Base-by-base conservation (phyloP, 2,113 vertebrate species). In the Xyliphius kryptos region DNA sequence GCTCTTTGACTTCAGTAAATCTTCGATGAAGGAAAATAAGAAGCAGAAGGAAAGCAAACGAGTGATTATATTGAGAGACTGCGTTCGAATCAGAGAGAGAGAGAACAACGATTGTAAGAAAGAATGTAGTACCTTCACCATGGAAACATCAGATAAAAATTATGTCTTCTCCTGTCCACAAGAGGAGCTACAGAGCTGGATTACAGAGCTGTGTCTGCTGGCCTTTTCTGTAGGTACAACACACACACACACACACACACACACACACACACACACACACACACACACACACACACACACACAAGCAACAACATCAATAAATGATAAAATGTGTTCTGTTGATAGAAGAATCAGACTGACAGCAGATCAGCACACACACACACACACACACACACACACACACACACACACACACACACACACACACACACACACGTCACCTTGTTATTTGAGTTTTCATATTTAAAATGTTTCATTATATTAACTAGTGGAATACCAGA, bases 61-160 rank as follows among this genome's bases (percentile, higher is more conserved):
- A 14, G 70, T 75, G 61, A 66, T 77, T 22, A 16, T 56, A 3
- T 62, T 92, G 73, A 76, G 76, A 0, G 86, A 91, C 74, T 90
- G 89, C 10, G 75, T 90, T 10, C 80, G 83, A 0, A 86, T 90
- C 74, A 77, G 59, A 0, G 82, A 89, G 66, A 79, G 38, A 0
- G 16, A 71, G 0, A 52, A 58, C 0, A 82, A 83, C 0, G 22
- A 63, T 56, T 80, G 85, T 1, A 89, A 88, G 20, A 77, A 69
- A 56, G 87, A 89, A 16, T 87, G 85, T 1, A 47, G 59, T 0
- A 21, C 87, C 20, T 91, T 92, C 76, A 37, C 82, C 15, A 52
- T 91, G 63, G 87, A 90, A 71, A 91, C 89, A 55, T 78, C 81
- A 0, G 87, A 89, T 9, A 82, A 84, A 15, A 56, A 76, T 0